phyloP scores from a whole-genome alignment of 2,797 vertebrate genomes.

The Aselliscus stoliczkanus region DNA sequence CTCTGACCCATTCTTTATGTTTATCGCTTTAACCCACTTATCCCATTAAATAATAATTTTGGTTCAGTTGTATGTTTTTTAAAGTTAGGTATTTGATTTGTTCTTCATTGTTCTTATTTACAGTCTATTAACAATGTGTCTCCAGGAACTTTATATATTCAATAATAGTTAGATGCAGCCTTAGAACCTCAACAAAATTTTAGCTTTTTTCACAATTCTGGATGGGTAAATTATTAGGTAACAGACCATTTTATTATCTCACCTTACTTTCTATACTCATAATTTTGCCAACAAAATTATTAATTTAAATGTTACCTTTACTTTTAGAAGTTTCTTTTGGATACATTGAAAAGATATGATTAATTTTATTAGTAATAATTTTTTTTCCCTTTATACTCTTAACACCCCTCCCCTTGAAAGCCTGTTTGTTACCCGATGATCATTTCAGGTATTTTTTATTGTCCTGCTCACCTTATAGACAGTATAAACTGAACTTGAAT shows the following conservation, averaged over 20 bases:
- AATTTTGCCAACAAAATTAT: background rate
- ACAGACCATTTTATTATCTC: background rate
- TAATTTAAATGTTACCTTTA: constrained; percentile 19
- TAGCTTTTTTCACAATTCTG: background rate
- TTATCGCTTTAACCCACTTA: background rate
- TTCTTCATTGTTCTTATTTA: background rate
- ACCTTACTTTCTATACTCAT: background rate
- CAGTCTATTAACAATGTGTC: background rate
- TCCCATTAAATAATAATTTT: background rate
- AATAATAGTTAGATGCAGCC: background rate
- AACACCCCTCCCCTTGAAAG: background rate
- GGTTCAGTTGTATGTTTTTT: background rate
- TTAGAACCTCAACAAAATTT: background rate
- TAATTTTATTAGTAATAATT: background rate
- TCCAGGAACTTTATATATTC: background rate
- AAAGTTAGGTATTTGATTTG: background rate
- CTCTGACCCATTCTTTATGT: background rate
- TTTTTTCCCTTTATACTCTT: background rate
- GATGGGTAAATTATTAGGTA: background rate
- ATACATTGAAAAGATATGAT: background rate
- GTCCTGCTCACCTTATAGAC: background rate
- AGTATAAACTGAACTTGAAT: background rate
- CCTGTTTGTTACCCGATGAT: background rate
- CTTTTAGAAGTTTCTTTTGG: background rate
- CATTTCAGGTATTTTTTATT: background rate